phyloP scores from a whole-genome alignment of 2,797 vertebrate genomes.

The Paguma larvata region DNA sequence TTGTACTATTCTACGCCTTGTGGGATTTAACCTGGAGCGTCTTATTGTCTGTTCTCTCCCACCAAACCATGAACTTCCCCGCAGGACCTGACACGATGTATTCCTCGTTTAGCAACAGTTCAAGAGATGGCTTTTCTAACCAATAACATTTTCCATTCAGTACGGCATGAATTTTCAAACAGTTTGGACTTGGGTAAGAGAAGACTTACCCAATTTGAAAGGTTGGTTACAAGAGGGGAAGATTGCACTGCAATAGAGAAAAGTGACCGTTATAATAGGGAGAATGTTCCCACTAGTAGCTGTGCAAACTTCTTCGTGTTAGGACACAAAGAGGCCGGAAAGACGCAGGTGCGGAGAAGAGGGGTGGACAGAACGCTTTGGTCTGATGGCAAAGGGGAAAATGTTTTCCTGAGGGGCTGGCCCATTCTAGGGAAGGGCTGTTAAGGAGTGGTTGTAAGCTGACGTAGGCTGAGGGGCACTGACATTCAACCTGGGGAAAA shows the following conservation, averaged over 20 bases:
- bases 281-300: background rate
- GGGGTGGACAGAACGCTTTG: too few species aligned
- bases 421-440: background rate
- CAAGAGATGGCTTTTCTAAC: background rate
- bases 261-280: fast-evolving
- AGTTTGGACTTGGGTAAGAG: background rate
- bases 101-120: background rate
- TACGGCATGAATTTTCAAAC: background rate
- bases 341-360: background rate
- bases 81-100: background rate
- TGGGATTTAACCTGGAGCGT: background rate
- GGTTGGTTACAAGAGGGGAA: background rate
- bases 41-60: background rate
- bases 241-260: too few species aligned
- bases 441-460: fast-evolving
- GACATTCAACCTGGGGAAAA: background rate
- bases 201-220: background rate
- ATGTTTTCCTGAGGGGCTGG: too few species aligned
- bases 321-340: background rate
- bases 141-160: background rate
- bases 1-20: background rate
- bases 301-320: background rate
- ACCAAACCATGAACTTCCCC: background rate
- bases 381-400: too few species aligned
- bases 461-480: background rate